phyloP scores from a whole-genome alignment of 2,888 invertebrate species.

The Diarsia rubi region DNA sequence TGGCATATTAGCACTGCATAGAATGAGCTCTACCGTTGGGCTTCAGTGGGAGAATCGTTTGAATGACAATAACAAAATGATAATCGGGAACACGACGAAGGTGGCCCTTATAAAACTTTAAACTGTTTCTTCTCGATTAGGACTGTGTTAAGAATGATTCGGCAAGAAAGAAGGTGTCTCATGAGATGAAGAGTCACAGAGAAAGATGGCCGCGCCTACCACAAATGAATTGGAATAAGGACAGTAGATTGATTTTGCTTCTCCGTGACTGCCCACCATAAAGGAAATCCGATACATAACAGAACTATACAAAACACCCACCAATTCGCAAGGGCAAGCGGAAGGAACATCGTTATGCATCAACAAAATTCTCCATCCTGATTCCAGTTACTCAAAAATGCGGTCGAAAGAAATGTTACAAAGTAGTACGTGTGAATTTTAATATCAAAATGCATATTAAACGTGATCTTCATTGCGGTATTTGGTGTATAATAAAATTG shows the following conservation, averaged over 20 bases:
- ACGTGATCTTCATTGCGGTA: constrained; percentile 35
- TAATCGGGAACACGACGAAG: background rate
- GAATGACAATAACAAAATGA: background rate
- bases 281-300: background rate
- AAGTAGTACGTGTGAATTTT: background rate
- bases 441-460: constrained; percentile 5
- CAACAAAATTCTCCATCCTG: constrained; percentile 8
- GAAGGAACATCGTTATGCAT: constrained; percentile 11
- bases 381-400: constrained; percentile 20
- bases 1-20: background rate
- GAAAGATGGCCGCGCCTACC: too few species aligned
- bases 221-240: too few species aligned
- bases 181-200: too few species aligned
- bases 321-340: constrained; percentile 13
- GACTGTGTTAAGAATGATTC: too few species aligned
- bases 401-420: constrained; percentile 28
- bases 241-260: too few species aligned
- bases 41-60: background rate
- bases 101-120: background rate
- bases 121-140: background rate
- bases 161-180: too few species aligned
- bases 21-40: background rate
- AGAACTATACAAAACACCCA: background rate
- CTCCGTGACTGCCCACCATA: background rate
- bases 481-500: constrained; percentile 47